phyloP scores from a whole-genome alignment of 2,888 invertebrate species.

The Drosophila parthenogenetica region DNA sequence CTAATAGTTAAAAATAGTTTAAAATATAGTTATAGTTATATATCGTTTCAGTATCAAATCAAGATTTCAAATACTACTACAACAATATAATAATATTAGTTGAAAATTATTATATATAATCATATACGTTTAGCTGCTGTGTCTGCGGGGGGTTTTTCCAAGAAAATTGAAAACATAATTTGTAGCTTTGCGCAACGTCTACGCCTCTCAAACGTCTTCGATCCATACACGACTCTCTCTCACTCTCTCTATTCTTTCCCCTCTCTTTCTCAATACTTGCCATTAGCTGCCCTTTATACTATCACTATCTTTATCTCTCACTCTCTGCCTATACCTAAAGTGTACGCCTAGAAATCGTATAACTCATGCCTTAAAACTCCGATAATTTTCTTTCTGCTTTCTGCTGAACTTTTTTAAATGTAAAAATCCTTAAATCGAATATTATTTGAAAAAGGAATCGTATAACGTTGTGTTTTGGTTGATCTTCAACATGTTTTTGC shows the following conservation, averaged over 20 bases:
- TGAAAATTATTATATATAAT: conserved; percentile 6
- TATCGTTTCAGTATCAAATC: conserved; percentile 17
- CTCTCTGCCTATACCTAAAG: conserved; percentile 30
- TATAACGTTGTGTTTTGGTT: conserved; percentile 76
- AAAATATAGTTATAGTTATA: conserved; percentile 18
- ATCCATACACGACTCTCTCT: conserved; percentile 1
- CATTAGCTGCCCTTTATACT: conserved; percentile 28
- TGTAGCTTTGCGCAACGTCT: conserved; percentile 61
- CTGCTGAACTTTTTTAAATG: conserved; percentile 18
- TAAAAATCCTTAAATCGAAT: conserved; percentile 54
- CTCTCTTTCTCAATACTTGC: background rate
- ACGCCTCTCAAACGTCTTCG: conserved; percentile 31
- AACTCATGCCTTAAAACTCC: conserved; percentile 35
- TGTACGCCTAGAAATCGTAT: conserved; percentile 58
- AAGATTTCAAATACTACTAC: conserved; percentile 35
- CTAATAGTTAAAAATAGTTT: conserved; percentile 41
- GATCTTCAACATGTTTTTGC: conserved; percentile 14
- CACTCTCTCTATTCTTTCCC: background rate
- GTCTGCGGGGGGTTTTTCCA: conserved; percentile 24
- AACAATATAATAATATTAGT: conserved; percentile 13
- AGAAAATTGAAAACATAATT: conserved; percentile 55
- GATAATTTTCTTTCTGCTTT: too few species aligned
- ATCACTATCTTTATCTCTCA: conserved; percentile 24
- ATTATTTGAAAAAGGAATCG: conserved; percentile 69
- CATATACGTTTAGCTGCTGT: conserved; percentile 59